Conservation (phyloP, 2,113 vertebrate species). For the Taxidea taxus region DNA sequence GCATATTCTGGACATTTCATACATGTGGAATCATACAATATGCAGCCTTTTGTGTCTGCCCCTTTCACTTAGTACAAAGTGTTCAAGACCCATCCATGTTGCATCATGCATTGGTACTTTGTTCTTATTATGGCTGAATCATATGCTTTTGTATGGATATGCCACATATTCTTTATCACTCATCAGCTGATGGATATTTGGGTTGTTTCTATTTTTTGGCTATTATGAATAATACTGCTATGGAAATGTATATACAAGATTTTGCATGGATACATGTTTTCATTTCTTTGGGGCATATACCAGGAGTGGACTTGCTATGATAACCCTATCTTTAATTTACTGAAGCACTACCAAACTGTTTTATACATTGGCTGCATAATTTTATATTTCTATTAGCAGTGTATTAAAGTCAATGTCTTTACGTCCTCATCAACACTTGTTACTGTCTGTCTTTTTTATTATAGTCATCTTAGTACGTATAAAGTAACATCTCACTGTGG, state of each 20-base stretch:
- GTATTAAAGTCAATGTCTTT: neutral
- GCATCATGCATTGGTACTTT: neutral
- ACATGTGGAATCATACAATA: neutral
- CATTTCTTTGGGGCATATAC: neutral
- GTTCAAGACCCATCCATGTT: neutral
- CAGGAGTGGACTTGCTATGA: neutral
- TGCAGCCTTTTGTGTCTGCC: neutral
- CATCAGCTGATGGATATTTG: neutral
- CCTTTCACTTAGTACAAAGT: neutral
- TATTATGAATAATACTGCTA: neutral
- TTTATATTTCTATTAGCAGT: neutral
- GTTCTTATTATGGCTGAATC: neutral
- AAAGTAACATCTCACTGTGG: neutral
- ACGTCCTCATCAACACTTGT: neutral
- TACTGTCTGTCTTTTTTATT: neutral
- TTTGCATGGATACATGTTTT: conserved; percentile 1
- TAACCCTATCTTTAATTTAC: neutral
- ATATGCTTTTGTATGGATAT: neutral
- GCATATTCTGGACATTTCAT: neutral
- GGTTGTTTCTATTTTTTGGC: neutral
- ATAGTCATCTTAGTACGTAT: neutral
- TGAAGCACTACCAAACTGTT: neutral
- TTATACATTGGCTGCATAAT: neutral
- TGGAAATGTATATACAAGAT: neutral
- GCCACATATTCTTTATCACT: neutral